Evolutionary conservation across 1,140 invertebrate genomes (phyloP).

Genomic region (Battus philenor): DNA sequence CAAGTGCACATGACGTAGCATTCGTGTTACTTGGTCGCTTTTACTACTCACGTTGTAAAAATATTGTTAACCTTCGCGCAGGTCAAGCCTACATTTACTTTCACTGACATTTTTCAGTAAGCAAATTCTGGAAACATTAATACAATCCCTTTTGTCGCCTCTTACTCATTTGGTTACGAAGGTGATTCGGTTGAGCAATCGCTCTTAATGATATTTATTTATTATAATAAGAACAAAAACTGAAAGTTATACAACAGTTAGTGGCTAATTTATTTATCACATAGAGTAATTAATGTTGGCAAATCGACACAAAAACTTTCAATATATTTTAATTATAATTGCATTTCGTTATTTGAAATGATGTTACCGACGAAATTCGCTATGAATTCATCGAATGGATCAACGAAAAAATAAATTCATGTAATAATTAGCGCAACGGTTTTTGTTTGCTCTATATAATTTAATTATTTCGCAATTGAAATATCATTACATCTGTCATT

Average conservation of each 20-base stretch:
- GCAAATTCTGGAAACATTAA: conserved; percentile 57
- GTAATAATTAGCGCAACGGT: too few species aligned
- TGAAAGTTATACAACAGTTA: not conserved
- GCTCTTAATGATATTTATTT: conserved; percentile 16
- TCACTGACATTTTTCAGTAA: conserved; percentile 49
- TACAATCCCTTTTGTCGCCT: conserved; percentile 38
- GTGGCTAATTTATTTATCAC: conserved; percentile 4
- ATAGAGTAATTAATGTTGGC: conserved; percentile 22
- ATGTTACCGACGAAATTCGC: too few species aligned
- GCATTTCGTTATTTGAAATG: too few species aligned
- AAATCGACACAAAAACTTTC: conserved; percentile 19
- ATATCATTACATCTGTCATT: not conserved
- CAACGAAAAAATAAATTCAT: too few species aligned
- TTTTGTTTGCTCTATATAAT: conserved; percentile 7
- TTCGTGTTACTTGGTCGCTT: too few species aligned
- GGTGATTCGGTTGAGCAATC: conserved; percentile 35
- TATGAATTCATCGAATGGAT: too few species aligned
- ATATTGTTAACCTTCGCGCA: conserved; percentile 41
- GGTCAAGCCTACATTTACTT: conserved; percentile 37
- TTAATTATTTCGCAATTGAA: too few species aligned
- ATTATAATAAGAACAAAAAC: conserved; percentile 14
- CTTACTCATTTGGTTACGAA: conserved; percentile 44
- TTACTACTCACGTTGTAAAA: too few species aligned
- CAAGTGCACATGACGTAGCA: too few species aligned
- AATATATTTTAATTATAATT: conserved; percentile 17